Conservation (phyloP, 92 coral and sea anemone genomes). For the Palythoa heliodiscus region DNA sequence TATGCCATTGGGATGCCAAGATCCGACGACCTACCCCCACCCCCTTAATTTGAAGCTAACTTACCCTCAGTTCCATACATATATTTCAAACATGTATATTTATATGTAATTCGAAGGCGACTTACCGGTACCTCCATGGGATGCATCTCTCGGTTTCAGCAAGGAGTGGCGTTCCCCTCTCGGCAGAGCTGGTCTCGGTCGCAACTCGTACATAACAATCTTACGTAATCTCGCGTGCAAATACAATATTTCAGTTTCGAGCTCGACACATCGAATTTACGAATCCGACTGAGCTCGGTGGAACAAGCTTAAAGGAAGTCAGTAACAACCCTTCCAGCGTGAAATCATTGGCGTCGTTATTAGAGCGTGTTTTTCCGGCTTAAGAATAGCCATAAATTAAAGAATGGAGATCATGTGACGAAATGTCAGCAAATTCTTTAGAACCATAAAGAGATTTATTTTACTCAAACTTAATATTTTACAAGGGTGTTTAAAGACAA, state of each 20-base stretch:
- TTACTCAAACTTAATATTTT: no score
- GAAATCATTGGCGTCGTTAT: no score
- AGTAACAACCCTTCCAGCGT: not conserved
- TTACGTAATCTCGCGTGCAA: not conserved
- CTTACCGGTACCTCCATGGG: not conserved
- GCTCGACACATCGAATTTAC: not conserved
- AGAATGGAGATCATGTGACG: no score
- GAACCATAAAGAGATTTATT: no score
- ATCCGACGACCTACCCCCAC: constrained; percentile 69
- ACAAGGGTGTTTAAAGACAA: no score
- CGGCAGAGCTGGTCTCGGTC: constrained; percentile 1
- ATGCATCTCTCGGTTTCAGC: not conserved
- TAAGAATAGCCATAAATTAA: no score
- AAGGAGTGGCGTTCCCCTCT: not conserved
- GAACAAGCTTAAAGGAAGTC: not conserved
- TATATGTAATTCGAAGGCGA: not conserved
- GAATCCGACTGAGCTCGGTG: not conserved
- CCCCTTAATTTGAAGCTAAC: constrained; percentile 35
- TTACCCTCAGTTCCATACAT: not conserved
- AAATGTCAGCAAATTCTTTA: no score
- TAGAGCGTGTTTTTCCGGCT: no score
- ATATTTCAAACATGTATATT: not conserved
- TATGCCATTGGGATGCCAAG: constrained; percentile 86
- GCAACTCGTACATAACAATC: not conserved
- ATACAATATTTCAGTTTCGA: not conserved